Evolutionary conservation across 2,797 vertebrate species (phyloP).

Genomic region (Pseudomugil tenellus): DNA sequence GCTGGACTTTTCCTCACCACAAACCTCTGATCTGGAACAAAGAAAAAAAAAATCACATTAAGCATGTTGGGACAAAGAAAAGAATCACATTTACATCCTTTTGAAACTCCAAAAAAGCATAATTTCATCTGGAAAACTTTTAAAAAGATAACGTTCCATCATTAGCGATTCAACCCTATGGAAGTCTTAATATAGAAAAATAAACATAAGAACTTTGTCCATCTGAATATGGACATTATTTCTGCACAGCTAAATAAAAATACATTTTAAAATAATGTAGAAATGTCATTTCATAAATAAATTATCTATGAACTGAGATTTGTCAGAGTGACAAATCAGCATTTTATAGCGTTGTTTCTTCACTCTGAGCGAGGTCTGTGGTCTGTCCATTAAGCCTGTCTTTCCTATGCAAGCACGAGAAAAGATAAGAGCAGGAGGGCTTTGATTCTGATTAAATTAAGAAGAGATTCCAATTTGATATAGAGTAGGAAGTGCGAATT

Average conservation of each 20-base stretch:
- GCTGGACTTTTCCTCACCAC: constrained; percentile 95
- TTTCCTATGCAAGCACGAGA: too few species aligned
- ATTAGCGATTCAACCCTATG: not conserved
- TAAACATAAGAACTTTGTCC: too few species aligned
- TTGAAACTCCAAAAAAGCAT: not conserved
- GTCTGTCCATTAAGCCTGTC: too few species aligned
- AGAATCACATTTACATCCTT: not conserved
- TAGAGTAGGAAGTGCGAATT: too few species aligned
- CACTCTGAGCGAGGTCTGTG: too few species aligned
- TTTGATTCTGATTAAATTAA: too few species aligned
- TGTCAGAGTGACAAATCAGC: too few species aligned
- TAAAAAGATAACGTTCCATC: not conserved
- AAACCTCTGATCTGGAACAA: constrained; percentile 92
- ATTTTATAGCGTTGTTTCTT: too few species aligned
- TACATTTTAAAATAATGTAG: not conserved
- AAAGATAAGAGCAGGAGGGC: too few species aligned
- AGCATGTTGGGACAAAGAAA: not conserved
- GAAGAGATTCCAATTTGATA: too few species aligned
- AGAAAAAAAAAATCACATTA: constrained; percentile 13
- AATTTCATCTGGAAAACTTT: not conserved
- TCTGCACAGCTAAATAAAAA: not conserved
- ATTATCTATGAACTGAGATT: too few species aligned
- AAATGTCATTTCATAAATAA: too few species aligned
- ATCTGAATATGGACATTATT: not conserved
- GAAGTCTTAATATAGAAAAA: not conserved